A percentile compares a stretch with the other conserved stretches of the same genome.
These are phyloP conservation scores for Podarcis lilfordi DNA, from an alignment of 2,797 vertebrate genomes.

Conservation along the genomic window DNA sequence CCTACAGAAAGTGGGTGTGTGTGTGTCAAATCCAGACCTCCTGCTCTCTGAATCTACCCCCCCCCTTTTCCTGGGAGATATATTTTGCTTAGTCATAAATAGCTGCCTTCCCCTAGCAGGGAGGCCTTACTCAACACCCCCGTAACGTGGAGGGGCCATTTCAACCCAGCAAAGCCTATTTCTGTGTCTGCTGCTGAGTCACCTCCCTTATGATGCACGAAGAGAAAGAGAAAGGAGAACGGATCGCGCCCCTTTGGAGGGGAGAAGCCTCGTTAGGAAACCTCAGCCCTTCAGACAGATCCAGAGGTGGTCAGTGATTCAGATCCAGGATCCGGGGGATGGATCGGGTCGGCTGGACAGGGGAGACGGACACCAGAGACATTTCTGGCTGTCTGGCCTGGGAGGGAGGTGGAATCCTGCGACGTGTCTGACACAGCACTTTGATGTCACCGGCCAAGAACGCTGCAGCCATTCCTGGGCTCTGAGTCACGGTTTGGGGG, in stretches of 20 bases:
- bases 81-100: neutral
- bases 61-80: no score
- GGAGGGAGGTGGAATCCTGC: neutral
- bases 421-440: constrained; percentile 5
- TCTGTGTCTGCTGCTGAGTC: neutral
- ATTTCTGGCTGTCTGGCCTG: neutral
- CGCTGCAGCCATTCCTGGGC: neutral
- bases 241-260: neutral
- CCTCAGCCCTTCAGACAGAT: neutral
- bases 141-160: neutral
- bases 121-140: neutral
- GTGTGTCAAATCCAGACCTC: no score
- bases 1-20: no score
- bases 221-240: no score
- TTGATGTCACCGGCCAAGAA: constrained; percentile 38
- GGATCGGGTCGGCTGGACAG: neutral
- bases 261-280: neutral
- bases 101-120: neutral
- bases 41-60: neutral
- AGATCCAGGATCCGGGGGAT: neutral
- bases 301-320: neutral
- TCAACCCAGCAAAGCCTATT: neutral
- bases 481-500: constrained; percentile 28
- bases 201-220: neutral
- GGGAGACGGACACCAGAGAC: neutral